phyloP scores from a whole-genome alignment of 2,113 vertebrate genomes.

The Psophia crepitans region DNA sequence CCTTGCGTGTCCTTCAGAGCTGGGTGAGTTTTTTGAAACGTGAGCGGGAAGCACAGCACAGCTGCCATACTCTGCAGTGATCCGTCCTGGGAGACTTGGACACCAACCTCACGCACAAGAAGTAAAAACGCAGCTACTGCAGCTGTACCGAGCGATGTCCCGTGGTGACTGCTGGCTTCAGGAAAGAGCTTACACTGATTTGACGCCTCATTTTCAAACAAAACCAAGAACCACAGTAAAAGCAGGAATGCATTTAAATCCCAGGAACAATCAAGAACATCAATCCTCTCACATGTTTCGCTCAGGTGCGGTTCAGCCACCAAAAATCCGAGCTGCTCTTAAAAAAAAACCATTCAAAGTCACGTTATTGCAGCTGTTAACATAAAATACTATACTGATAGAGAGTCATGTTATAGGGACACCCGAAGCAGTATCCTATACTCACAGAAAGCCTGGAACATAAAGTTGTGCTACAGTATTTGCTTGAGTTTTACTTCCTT shows the following conservation, averaged over 20 bases:
- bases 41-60: not conserved
- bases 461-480: not conserved
- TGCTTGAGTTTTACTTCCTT: not conserved
- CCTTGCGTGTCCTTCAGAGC: not conserved
- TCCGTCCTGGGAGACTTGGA: rapidly evolving
- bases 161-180: not conserved
- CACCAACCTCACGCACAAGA: not conserved
- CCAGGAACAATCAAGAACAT: not conserved
- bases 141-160: rapidly evolving
- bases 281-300: not conserved
- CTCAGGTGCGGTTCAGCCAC: not conserved
- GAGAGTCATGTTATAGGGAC: not conserved
- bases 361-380: not conserved
- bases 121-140: not conserved
- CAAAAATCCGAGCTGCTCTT: not conserved
- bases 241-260: not conserved
- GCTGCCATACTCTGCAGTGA: not conserved
- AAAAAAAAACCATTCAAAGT: not conserved
- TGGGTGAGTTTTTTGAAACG: not conserved
- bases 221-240: not conserved
- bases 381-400: not conserved
- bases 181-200: not conserved
- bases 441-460: not conserved
- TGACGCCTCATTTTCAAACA: not conserved
- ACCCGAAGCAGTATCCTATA: not conserved